These are phyloP conservation scores for Pipra filicauda DNA, from an alignment of 2,113 vertebrate genomes.

Conservation along the genomic window DNA sequence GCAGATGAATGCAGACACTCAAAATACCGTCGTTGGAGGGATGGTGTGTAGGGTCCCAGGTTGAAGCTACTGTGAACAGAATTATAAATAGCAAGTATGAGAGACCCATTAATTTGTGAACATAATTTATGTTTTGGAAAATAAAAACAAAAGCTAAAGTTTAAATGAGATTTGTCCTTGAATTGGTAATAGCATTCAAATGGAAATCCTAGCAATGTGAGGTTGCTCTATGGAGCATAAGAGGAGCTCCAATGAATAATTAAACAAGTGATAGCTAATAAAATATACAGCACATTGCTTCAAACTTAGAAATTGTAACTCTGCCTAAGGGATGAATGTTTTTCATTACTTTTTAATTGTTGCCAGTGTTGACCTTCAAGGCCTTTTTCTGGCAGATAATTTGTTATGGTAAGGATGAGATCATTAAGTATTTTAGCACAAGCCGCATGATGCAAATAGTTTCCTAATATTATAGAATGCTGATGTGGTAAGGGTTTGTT, in stretches of 20 bases:
- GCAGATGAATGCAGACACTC: constrained; percentile 25
- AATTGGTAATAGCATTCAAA: constrained; percentile 64
- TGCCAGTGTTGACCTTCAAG: constrained; percentile 79
- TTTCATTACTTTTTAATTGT: constrained; percentile 84
- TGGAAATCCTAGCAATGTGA: constrained; percentile 76
- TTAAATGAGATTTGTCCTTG: constrained; percentile 70
- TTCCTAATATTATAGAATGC: constrained; percentile 69
- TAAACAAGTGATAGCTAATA: constrained; percentile 80
- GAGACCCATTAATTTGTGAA: constrained; percentile 37
- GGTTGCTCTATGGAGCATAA: constrained; percentile 76
- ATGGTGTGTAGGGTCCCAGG: neutral
- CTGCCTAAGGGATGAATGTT: constrained; percentile 79
- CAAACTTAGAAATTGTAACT: constrained; percentile 74
- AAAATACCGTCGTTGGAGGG: neutral
- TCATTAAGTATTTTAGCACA: constrained; percentile 75
- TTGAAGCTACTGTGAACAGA: constrained; percentile 4
- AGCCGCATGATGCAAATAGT: constrained; percentile 50
- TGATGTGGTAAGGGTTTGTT: constrained; percentile 38
- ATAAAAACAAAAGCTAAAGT: constrained; percentile 49
- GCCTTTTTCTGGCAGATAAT: constrained; percentile 76
- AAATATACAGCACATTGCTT: constrained; percentile 79
- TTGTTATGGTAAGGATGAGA: constrained; percentile 79
- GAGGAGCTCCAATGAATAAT: constrained; percentile 77
- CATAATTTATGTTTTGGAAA: constrained; percentile 45
- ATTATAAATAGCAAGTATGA: constrained; percentile 27